phyloP scores from a whole-genome alignment of 2,888 invertebrate species.

The Synanthedon myopaeformis region DNA sequence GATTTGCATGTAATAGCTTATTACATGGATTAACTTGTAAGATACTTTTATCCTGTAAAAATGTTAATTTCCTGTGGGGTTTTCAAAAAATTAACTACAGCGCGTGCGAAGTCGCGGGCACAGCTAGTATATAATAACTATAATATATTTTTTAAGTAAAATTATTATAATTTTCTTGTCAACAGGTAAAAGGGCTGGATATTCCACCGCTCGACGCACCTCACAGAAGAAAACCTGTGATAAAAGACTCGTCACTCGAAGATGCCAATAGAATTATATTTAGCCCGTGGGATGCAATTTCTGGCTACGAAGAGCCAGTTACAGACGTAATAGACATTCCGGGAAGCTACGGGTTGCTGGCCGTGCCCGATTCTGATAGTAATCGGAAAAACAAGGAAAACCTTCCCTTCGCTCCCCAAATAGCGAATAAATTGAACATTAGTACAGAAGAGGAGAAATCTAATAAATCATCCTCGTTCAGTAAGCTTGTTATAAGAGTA shows the following conservation, averaged over 20 bases:
- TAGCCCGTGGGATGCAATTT: conserved; percentile 64
- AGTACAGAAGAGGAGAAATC: conserved; percentile 59
- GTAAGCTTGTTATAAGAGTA: conserved; percentile 62
- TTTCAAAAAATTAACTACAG: too few relatives aligned
- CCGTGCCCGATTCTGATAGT: conserved; percentile 26
- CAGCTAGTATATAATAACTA: too few relatives aligned
- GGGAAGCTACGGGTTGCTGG: conserved; percentile 35
- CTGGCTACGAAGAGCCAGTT: conserved; percentile 53
- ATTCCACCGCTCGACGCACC: conserved; percentile 46
- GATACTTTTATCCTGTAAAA: not conserved
- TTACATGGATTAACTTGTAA: not conserved
- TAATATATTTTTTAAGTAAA: not conserved
- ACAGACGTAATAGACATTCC: conserved; percentile 63
- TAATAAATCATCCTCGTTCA: conserved; percentile 62
- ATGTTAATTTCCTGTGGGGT: not conserved
- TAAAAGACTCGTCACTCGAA: conserved; percentile 58
- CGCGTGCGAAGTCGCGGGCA: too few relatives aligned
- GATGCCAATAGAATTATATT: conserved; percentile 68
- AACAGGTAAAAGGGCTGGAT: conserved; percentile 57
- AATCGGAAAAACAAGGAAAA: conserved; percentile 44
- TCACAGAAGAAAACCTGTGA: conserved; percentile 40
- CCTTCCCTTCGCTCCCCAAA: conserved; percentile 38
- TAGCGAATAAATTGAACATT: conserved; percentile 58
- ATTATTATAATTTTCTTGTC: conserved; percentile 10
- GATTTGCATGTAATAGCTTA: not conserved